Evolutionary conservation across 2,888 invertebrate genomes (phyloP).

Genomic region (Nebria brevicollis): DNA sequence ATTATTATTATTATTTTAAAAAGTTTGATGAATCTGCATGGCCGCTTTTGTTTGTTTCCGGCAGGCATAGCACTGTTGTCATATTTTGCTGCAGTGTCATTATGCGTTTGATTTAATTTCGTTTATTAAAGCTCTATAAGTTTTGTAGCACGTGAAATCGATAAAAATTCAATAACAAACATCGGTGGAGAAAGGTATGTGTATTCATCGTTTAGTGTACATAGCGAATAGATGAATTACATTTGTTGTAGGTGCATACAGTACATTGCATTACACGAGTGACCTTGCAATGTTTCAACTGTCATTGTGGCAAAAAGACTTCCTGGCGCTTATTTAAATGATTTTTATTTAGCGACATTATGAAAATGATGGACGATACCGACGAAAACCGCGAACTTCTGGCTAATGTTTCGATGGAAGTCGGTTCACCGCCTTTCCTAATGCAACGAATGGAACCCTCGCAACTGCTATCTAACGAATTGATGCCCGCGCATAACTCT

Average conservation of each 20-base stretch:
- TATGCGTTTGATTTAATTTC: conserved; percentile 32
- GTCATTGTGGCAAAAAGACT: conserved; percentile 34
- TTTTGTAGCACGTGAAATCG: too few species aligned
- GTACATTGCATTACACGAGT: conserved; percentile 29
- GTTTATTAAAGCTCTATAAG: too few species aligned
- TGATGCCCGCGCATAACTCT: conserved; percentile 60
- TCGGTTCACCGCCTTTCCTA: conserved; percentile 60
- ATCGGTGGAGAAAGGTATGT: too few species aligned
- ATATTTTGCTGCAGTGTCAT: conserved; percentile 58
- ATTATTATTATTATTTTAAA: too few species aligned
- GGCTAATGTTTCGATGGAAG: conserved; percentile 51
- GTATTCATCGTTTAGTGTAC: too few species aligned
- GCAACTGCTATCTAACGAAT: conserved; percentile 60
- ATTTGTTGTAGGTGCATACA: too few species aligned
- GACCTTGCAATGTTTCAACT: conserved; percentile 47
- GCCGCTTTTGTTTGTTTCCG: conserved; percentile 50
- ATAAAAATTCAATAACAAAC: too few species aligned
- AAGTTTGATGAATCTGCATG: too few species aligned
- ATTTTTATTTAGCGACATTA: not conserved
- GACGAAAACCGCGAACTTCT: conserved; percentile 55
- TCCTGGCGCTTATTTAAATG: conserved; percentile 41
- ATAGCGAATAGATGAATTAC: too few species aligned
- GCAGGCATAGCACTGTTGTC: conserved; percentile 62
- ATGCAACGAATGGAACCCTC: conserved; percentile 60
- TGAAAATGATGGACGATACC: conserved; percentile 34